phyloP scores from a whole-genome alignment of 2,797 vertebrate species.

The Varecia variegata region DNA sequence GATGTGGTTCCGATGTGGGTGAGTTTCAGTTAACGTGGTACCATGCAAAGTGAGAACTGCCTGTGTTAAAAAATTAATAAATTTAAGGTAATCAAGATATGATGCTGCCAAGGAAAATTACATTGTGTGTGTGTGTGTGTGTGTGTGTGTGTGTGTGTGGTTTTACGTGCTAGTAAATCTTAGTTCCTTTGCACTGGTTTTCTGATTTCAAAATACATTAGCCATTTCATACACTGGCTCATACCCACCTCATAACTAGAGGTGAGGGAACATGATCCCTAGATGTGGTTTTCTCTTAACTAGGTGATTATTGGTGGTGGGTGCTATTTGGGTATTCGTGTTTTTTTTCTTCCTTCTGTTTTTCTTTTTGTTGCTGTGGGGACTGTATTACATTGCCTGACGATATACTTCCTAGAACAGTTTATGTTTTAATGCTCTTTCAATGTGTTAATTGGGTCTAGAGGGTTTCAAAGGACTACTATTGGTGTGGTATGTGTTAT shows the following conservation, averaged over 20 bases:
- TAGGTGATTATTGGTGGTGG: slow-evolving; percentile 80
- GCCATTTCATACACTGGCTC: slow-evolving; percentile 57
- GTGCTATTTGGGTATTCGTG: slow-evolving; percentile 28
- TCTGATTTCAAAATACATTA: slow-evolving; percentile 67
- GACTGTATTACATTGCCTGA: neutral
- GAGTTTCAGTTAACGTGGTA: neutral
- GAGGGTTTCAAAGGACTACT: slow-evolving; percentile 29
- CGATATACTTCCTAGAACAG: slow-evolving; percentile 28
- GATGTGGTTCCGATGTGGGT: fast-evolving
- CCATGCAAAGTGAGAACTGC: neutral
- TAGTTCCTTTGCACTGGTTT: slow-evolving; percentile 62
- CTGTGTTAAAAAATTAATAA: neutral
- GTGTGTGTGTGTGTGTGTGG: slow-evolving; percentile 21
- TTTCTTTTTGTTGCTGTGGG: slow-evolving; percentile 4
- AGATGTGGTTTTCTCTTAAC: slow-evolving; percentile 79
- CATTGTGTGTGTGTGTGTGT: neutral
- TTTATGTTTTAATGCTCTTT: neutral
- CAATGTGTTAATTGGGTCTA: slow-evolving; percentile 39
- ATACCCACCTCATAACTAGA: slow-evolving; percentile 65
- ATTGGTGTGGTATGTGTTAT: neutral
- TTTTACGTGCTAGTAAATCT: slow-evolving; percentile 65
- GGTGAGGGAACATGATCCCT: slow-evolving; percentile 74
- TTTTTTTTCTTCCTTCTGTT: neutral
- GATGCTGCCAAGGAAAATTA: neutral
- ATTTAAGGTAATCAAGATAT: neutral